These are phyloP conservation scores for Prosapia bicincta DNA, from an alignment of 2,888 invertebrate species.

Conservation along the genomic window DNA sequence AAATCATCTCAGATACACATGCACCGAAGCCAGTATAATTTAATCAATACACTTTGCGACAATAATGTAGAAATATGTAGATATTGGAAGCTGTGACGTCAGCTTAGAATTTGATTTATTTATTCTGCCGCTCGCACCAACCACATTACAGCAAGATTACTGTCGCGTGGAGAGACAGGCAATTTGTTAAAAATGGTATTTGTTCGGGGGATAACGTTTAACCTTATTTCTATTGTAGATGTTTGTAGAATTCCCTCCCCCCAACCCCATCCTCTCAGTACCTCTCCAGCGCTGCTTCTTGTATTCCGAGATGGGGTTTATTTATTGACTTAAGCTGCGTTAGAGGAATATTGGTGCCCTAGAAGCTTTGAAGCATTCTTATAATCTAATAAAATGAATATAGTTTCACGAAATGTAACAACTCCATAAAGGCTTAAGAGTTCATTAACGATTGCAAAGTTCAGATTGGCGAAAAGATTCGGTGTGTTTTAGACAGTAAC, in stretches of 20 bases:
- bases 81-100: neutral
- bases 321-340: neutral
- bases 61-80: neutral
- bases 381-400: neutral
- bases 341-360: neutral
- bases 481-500: no score
- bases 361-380: neutral
- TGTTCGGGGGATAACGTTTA: neutral
- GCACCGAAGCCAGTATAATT: neutral
- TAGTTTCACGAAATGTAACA: no score
- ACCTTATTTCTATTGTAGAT: constrained; percentile 2
- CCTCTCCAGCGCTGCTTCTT: no score
- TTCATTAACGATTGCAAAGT: no score
- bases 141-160: neutral
- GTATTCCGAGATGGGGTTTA: neutral
- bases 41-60: neutral
- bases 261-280: no score
- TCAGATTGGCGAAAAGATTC: no score
- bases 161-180: neutral
- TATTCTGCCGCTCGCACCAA: neutral
- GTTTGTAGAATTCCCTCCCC: neutral
- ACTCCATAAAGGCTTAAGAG: no score
- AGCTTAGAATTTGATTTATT: neutral
- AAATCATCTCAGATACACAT: neutral
- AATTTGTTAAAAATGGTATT: constrained; percentile 2